These are phyloP conservation scores for Tenthredo mesomela DNA, from an alignment of 2,888 invertebrate species.

Conservation along the genomic window DNA sequence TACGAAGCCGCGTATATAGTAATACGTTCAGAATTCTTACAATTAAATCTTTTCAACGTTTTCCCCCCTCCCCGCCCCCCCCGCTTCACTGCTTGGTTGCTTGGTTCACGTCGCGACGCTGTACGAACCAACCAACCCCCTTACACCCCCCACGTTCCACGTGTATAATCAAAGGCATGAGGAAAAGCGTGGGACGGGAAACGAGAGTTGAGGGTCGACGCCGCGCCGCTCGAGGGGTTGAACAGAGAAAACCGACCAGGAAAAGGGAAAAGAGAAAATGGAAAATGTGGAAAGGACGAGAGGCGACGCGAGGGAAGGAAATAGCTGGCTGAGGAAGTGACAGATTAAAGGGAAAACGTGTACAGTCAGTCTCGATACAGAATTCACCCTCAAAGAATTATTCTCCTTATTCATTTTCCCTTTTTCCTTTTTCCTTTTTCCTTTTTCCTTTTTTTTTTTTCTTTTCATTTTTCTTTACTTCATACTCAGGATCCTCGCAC, in stretches of 20 bases:
- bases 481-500: not conserved
- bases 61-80: not conserved
- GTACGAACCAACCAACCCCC: not conserved
- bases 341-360: conserved; percentile 47
- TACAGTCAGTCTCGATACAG: conserved; percentile 42
- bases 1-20: conserved; percentile 28
- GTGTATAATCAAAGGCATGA: conserved; percentile 43
- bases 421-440: not conserved
- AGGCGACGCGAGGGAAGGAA: not conserved
- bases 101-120: not conserved
- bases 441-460: not conserved
- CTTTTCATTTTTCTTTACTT: not conserved
- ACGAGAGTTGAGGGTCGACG: conserved; percentile 38
- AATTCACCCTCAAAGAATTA: conserved; percentile 11
- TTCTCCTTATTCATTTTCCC: not conserved
- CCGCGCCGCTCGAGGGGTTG: conserved; percentile 24
- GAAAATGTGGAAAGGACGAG: not conserved
- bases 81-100: not conserved
- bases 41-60: conserved; percentile 60
- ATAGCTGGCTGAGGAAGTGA: conserved; percentile 5
- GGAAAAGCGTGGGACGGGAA: conserved; percentile 3
- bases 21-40: conserved; percentile 56
- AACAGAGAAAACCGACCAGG: not conserved
- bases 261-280: not conserved
- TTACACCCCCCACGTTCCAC: not conserved